A percentile compares a stretch with the other conserved stretches of the same genome.
phyloP scores from a whole-genome alignment of 2,888 invertebrate species.

The Apamea anceps region DNA sequence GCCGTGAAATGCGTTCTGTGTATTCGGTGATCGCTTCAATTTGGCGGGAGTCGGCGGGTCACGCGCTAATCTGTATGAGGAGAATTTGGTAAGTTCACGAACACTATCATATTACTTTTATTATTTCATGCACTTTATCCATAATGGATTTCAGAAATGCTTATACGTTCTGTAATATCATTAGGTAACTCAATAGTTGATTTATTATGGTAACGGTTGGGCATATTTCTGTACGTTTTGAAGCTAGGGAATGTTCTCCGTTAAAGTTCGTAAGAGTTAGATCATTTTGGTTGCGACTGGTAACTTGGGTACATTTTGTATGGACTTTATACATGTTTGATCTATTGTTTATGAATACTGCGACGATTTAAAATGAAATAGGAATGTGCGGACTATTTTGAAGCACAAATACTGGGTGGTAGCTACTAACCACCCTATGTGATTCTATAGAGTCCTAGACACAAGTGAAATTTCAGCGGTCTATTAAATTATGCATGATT shows the following conservation, averaged over 20 bases:
- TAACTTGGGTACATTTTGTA: background rate
- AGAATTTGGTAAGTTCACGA: slow-evolving; percentile 78
- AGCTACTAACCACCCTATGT: background rate
- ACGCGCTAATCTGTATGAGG: slow-evolving; percentile 76
- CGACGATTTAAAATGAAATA: background rate
- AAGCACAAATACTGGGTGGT: background rate
- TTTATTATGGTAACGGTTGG: background rate
- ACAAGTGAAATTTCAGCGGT: background rate
- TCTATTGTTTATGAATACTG: background rate
- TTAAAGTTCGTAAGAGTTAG: slow-evolving; percentile 6
- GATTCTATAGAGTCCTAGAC: background rate
- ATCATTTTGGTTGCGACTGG: slow-evolving; percentile 1
- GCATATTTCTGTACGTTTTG: background rate
- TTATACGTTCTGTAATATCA: slow-evolving; percentile 8
- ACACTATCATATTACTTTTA: slow-evolving; percentile 60
- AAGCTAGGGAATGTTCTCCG: background rate
- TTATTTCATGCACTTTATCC: slow-evolving; percentile 13
- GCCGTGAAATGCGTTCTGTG: slow-evolving; percentile 83
- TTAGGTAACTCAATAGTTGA: background rate
- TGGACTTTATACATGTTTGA: background rate
- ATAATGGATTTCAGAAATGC: slow-evolving; percentile 2
- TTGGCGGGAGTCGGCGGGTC: slow-evolving; percentile 83
- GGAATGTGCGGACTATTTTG: too few relatives aligned
- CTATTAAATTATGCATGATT: background rate
- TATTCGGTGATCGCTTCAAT: slow-evolving; percentile 82